These are phyloP conservation scores for Euborellia annulipes DNA, from an alignment of 1,140 invertebrate genomes.

Conservation along the genomic window DNA sequence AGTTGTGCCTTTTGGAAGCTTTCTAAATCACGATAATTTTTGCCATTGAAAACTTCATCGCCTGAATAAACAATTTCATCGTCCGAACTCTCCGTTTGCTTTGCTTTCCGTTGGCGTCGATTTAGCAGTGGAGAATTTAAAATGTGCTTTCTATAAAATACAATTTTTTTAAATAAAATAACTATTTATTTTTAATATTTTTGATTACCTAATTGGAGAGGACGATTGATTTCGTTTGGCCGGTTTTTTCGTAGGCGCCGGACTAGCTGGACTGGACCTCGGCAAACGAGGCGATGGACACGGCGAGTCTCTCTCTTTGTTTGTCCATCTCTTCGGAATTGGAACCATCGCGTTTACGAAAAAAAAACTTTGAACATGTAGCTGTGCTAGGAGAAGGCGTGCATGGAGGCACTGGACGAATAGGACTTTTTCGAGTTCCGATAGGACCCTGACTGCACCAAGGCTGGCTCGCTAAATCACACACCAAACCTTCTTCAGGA, in stretches of 20 bases:
- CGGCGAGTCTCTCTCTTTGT: conserved; percentile 2
- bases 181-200: no score
- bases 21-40: conserved; percentile 75
- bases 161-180: no score
- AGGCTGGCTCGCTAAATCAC: no score
- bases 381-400: no score
- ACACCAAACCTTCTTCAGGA: no score
- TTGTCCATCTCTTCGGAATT: no score
- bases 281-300: conserved; percentile 34
- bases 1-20: conserved; percentile 90
- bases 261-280: conserved; percentile 51
- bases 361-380: no score
- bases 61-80: conserved; percentile 55
- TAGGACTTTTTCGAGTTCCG: no score
- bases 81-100: conserved; percentile 63
- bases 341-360: no score
- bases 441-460: no score
- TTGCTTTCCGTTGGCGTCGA: conserved; percentile 51
- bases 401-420: no score
- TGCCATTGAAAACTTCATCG: conserved; percentile 42
- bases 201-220: conserved; percentile 47
- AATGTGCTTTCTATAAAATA: conserved; percentile 31
- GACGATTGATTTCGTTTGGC: conserved; percentile 56
- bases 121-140: conserved; percentile 65
- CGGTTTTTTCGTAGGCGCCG: conserved; percentile 48